A percentile compares a stretch with the other conserved stretches of the same genome.
Evolutionary conservation across 2,113 vertebrate species (phyloP).

Genomic region (Campylomormyrus numenius): DNA sequence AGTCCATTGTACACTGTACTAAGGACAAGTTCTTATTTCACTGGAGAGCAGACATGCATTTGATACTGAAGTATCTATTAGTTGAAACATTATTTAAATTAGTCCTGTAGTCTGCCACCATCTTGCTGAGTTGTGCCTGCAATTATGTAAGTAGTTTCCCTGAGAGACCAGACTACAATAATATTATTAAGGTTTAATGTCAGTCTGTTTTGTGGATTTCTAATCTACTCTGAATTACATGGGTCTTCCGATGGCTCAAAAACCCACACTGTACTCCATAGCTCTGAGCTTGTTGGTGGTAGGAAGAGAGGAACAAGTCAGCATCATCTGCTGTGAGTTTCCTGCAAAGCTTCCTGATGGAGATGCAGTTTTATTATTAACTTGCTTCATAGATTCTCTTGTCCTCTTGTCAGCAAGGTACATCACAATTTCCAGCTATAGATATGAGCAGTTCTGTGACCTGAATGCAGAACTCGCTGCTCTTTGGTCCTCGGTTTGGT

Average conservation of each 20-base stretch:
- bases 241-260: neutral
- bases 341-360: neutral
- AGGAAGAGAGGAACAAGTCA: neutral
- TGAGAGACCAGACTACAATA: neutral
- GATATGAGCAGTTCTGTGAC: neutral
- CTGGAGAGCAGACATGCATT: neutral
- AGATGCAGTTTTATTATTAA: neutral
- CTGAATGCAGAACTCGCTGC: neutral
- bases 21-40: neutral
- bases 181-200: neutral
- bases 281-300: neutral
- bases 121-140: neutral
- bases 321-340: neutral
- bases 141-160: neutral
- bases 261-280: neutral
- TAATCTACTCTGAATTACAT: neutral
- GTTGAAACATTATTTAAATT: constrained; percentile 1
- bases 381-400: neutral
- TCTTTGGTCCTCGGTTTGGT: neutral
- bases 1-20: neutral
- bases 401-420: neutral
- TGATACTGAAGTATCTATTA: neutral
- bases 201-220: neutral
- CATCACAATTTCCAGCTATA: neutral
- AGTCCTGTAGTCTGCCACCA: neutral